Evolutionary conservation across 2,888 invertebrate genomes (phyloP).

Genomic region (Drosophila quasianomalipes): DNA sequence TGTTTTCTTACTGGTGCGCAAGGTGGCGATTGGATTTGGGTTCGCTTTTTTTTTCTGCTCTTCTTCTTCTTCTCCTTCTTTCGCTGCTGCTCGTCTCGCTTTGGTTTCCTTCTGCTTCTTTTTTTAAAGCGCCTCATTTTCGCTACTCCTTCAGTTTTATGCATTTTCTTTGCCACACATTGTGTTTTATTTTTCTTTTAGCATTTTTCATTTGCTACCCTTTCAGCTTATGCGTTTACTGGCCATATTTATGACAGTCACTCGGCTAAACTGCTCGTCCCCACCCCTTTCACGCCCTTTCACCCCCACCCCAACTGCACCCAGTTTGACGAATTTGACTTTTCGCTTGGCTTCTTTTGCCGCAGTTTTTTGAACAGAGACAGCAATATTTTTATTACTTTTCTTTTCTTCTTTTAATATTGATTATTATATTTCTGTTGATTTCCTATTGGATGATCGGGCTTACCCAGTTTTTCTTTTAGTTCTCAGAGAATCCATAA

Average conservation of each 20-base stretch:
- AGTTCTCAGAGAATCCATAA: neutral
- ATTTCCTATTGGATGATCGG: neutral
- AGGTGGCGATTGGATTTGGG: conserved; percentile 72
- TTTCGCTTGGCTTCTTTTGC: conserved; percentile 11
- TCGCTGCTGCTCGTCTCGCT: conserved; percentile 22
- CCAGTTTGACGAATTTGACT: conserved; percentile 34
- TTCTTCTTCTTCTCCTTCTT: conserved; percentile 15
- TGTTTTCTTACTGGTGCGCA: conserved; percentile 82
- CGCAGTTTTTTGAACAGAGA: conserved; percentile 4
- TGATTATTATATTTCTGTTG: conserved; percentile 1
- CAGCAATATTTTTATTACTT: conserved; percentile 51
- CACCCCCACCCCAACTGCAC: neutral
- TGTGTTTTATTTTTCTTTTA: conserved; percentile 24
- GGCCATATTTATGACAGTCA: conserved; percentile 64
- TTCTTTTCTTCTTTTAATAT: conserved; percentile 3
- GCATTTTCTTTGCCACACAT: conserved; percentile 14
- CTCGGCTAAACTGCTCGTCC: neutral
- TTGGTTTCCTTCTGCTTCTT: conserved; percentile 29
- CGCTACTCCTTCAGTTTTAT: conserved; percentile 31
- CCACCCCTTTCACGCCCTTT: neutral
- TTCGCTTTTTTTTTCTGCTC: conserved; percentile 22
- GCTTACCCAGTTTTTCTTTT: neutral
- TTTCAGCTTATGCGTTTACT: neutral
- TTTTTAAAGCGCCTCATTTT: conserved; percentile 30
- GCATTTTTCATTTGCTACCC: conserved; percentile 13